Evolutionary conservation across 2,113 vertebrate genomes (phyloP).

Genomic region (Phrynosoma blainvillii): DNA sequence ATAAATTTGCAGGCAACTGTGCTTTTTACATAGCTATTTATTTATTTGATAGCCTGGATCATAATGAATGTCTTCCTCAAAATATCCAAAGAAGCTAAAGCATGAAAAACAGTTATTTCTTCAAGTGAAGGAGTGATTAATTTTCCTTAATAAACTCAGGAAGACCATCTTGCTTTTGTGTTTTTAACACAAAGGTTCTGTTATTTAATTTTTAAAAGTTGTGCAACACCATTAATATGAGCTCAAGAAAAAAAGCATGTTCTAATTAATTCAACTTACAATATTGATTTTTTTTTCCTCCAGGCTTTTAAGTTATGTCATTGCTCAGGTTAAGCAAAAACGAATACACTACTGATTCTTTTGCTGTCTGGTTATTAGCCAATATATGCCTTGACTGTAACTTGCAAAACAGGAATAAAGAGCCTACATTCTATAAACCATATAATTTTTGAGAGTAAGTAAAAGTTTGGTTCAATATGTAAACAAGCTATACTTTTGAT

Average conservation of each 20-base stretch:
- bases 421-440: constrained; percentile 22
- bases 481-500: not conserved
- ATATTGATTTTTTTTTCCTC: constrained; percentile 41
- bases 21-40: not conserved
- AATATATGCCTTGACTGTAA: constrained; percentile 35
- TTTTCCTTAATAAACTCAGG: constrained; percentile 24
- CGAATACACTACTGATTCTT: constrained; percentile 46
- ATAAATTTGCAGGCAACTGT: not conserved
- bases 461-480: not conserved
- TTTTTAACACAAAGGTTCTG: constrained; percentile 29
- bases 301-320: constrained; percentile 50
- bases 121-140: not conserved
- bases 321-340: constrained; percentile 58
- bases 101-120: not conserved
- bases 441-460: not conserved
- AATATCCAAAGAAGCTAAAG: constrained; percentile 4
- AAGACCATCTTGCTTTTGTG: constrained; percentile 5
- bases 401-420: constrained; percentile 45
- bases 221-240: constrained; percentile 41
- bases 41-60: not conserved
- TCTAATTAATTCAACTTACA: constrained; percentile 56
- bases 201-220: constrained; percentile 45
- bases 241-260: constrained; percentile 42
- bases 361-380: constrained; percentile 51
- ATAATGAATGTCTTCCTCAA: not conserved